These are phyloP conservation scores for Ericerus pela DNA, from an alignment of 1,140 invertebrate genomes.

Conservation along the genomic window DNA sequence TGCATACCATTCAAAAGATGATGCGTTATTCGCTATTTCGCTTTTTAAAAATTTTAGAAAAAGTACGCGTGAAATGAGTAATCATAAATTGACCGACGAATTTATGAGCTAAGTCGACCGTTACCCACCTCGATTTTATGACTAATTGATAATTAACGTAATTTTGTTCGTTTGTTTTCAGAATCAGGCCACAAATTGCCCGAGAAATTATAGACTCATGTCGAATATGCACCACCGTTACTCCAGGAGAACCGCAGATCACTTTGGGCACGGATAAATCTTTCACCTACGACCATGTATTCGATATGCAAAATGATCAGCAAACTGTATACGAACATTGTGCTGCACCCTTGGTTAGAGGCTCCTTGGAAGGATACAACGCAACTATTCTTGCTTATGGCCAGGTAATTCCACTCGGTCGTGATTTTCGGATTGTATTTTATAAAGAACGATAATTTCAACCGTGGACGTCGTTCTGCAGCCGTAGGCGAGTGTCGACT, in stretches of 20 bases:
- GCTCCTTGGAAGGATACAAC: conserved; percentile 83
- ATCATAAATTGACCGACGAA: too few species aligned
- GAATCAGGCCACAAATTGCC: conserved; percentile 85
- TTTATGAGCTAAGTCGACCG: too few species aligned
- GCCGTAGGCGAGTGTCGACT: too few species aligned
- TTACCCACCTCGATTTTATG: too few species aligned
- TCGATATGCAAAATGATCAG: conserved; percentile 61
- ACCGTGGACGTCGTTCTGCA: too few species aligned
- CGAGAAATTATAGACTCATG: conserved; percentile 90
- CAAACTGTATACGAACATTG: conserved; percentile 75
- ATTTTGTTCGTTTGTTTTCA: conserved; percentile 34
- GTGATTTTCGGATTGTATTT: too few species aligned
- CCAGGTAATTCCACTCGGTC: too few species aligned
- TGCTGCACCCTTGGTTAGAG: conserved; percentile 69
- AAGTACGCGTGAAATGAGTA: too few species aligned
- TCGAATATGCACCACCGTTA: conserved; percentile 76
- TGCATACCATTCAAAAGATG: too few species aligned
- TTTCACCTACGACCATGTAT: conserved; percentile 95
- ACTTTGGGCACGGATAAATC: conserved; percentile 84
- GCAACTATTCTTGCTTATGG: conserved; percentile 93
- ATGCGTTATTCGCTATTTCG: too few species aligned
- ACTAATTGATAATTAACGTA: conserved; percentile 2
- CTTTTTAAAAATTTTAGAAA: too few species aligned
- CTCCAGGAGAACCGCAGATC: conserved; percentile 76
- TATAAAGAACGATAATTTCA: too few species aligned